Percentiles rank a stretch among this genome's conserved stretches.
Conservation (phyloP, 2,113 vertebrate species). For the Oophaga pumilio region DNA sequence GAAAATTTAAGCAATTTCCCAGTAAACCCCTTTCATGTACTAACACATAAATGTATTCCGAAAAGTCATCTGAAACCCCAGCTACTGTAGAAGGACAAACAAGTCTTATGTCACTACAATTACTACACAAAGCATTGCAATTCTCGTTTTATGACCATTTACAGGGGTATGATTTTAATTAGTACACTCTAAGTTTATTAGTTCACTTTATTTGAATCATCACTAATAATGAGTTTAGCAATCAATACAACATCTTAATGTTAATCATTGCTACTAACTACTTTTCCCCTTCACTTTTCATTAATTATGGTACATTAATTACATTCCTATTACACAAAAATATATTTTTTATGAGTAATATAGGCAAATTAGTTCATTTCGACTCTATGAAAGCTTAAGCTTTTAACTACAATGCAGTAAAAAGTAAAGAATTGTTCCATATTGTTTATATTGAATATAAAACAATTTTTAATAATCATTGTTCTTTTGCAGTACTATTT, state of each 20-base stretch:
- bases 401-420: not conserved
- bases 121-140: not conserved
- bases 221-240: conserved; percentile 5
- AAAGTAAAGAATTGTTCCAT: not conserved
- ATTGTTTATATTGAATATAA: not conserved
- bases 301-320: conserved; percentile 29
- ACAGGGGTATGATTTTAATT: not conserved
- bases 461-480: not conserved
- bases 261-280: conserved; percentile 20
- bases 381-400: not conserved
- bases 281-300: not conserved
- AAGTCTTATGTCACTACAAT: not conserved
- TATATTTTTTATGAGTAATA: conserved; percentile 11
- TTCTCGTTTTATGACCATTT: not conserved
- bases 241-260: conserved; percentile 40
- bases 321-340: conserved; percentile 13
- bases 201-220: not conserved
- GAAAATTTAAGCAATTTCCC: no score
- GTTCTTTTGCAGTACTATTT: not conserved
- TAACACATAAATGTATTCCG: no score
- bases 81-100: no score
- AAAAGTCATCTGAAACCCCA: no score
- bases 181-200: not conserved
- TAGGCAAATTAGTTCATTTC: not conserved
- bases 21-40: no score